A percentile compares a stretch with the other conserved stretches of the same genome.
These are phyloP conservation scores for Eudasyphora cyanicolor DNA, from an alignment of 2,888 invertebrate genomes.

Conservation along the genomic window DNA sequence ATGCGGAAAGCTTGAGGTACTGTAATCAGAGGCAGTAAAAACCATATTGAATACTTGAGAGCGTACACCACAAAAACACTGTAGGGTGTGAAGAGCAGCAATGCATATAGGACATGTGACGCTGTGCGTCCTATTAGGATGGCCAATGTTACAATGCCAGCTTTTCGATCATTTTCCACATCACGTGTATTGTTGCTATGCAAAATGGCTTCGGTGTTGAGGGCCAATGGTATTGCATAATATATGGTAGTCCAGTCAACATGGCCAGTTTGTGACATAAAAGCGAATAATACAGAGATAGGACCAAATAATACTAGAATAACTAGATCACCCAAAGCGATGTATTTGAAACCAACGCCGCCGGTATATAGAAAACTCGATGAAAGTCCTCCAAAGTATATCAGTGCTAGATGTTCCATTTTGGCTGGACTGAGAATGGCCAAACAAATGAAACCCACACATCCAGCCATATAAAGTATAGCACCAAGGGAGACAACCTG, in stretches of 20 bases:
- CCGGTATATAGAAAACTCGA: slow-evolving; percentile 98
- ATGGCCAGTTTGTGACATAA: slow-evolving; percentile 94
- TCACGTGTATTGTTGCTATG: slow-evolving; percentile 97
- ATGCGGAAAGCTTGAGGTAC: slow-evolving; percentile 93
- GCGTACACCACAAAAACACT: slow-evolving; percentile 93
- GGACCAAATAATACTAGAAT: slow-evolving; percentile 97
- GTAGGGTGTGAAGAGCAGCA: slow-evolving; percentile 94
- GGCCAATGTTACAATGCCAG: slow-evolving; percentile 96
- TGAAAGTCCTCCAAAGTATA: slow-evolving; percentile 96
- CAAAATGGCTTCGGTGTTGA: slow-evolving; percentile 96
- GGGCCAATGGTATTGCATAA: slow-evolving; percentile 95
- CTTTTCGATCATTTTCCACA: slow-evolving; percentile 91
- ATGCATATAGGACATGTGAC: slow-evolving; percentile 94
- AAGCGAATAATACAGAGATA: slow-evolving; percentile 95
- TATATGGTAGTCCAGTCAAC: slow-evolving; percentile 95
- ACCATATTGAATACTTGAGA: slow-evolving; percentile 92
- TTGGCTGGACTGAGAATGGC: slow-evolving; percentile 91
- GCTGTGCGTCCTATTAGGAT: slow-evolving; percentile 94
- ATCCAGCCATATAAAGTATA: slow-evolving; percentile 92
- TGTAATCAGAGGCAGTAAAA: slow-evolving; percentile 92
- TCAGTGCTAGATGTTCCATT: slow-evolving; percentile 96
- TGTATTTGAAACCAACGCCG: slow-evolving; percentile 96
- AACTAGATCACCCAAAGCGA: slow-evolving; percentile 95
- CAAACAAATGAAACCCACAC: slow-evolving; percentile 89
- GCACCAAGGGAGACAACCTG: slow-evolving; percentile 94